These are phyloP conservation scores for Trogon surrucura DNA, from an alignment of 2,113 vertebrate species.

Conservation along the genomic window DNA sequence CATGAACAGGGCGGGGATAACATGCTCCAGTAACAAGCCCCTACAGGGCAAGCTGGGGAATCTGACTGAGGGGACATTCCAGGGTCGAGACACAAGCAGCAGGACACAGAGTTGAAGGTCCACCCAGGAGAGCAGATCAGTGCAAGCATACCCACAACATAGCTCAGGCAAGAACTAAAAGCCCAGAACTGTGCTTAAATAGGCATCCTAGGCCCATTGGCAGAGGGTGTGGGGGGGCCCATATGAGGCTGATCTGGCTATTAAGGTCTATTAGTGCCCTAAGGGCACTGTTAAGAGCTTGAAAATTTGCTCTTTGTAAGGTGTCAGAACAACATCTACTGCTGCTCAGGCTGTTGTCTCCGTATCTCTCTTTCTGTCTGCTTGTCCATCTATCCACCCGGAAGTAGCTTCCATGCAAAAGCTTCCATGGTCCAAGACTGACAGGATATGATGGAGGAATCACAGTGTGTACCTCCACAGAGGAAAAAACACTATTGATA, in stretches of 20 bases:
- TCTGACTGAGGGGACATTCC: not conserved
- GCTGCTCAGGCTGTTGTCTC: not conserved
- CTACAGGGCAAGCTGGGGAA: not conserved
- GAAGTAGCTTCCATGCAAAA: not conserved
- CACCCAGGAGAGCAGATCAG: not conserved
- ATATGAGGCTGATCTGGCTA: not conserved
- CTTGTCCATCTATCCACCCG: accelerated
- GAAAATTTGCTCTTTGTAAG: not conserved
- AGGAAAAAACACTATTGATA: not conserved
- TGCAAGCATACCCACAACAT: accelerated
- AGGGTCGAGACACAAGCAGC: not conserved
- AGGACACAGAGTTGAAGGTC: not conserved
- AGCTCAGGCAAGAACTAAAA: not conserved
- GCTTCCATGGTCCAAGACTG: not conserved
- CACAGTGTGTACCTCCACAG: not conserved
- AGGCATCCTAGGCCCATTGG: not conserved
- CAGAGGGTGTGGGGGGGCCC: accelerated
- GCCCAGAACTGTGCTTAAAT: not conserved
- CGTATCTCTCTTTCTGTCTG: too few relatives aligned
- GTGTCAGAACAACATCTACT: not conserved
- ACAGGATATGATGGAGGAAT: not conserved
- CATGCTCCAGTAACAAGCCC: not conserved
- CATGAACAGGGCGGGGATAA: not conserved
- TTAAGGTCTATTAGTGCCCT: not conserved
- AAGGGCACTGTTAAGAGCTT: not conserved